A percentile compares a stretch with the other conserved stretches of the same genome.
Conservation (phyloP, 2,888 invertebrate species). For the Zelleria hepariella region DNA sequence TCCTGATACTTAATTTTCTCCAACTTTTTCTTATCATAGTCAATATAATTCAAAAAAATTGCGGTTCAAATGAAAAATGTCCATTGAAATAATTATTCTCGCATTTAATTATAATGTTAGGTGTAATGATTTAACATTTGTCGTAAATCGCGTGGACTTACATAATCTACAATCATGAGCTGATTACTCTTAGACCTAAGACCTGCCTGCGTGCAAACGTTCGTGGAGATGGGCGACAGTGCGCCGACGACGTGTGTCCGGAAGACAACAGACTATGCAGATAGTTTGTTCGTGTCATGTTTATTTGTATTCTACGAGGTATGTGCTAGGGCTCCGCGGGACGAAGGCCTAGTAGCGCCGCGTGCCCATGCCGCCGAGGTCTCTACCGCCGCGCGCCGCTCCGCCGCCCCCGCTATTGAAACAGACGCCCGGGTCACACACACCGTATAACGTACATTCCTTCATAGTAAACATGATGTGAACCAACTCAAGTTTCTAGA, state of each 20-base stretch:
- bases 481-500: not conserved
- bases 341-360: constrained; percentile 52
- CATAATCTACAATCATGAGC: not conserved
- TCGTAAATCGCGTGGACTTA: not conserved
- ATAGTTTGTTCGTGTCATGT: constrained; percentile 20
- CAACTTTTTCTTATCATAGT: not conserved
- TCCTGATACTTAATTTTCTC: not conserved
- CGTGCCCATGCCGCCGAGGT: constrained; percentile 46
- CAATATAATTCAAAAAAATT: not conserved
- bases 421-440: constrained; percentile 2
- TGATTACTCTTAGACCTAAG: not conserved
- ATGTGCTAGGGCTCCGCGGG: constrained; percentile 19
- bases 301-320: constrained; percentile 15
- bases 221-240: not conserved
- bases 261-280: constrained; percentile 11
- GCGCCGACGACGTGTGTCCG: not conserved
- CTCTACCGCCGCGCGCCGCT: constrained; percentile 41
- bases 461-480: not conserved
- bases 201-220: not conserved
- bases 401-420: constrained; percentile 32
- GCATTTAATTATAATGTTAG: not conserved
- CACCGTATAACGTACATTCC: not conserved
- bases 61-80: not conserved
- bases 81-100: not conserved
- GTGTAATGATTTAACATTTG: not conserved